Percentiles rank a stretch among this genome's conserved stretches.
Conservation (phyloP, 92 coral and sea anemone species). For the Isaurus tuberculatus region DNA sequence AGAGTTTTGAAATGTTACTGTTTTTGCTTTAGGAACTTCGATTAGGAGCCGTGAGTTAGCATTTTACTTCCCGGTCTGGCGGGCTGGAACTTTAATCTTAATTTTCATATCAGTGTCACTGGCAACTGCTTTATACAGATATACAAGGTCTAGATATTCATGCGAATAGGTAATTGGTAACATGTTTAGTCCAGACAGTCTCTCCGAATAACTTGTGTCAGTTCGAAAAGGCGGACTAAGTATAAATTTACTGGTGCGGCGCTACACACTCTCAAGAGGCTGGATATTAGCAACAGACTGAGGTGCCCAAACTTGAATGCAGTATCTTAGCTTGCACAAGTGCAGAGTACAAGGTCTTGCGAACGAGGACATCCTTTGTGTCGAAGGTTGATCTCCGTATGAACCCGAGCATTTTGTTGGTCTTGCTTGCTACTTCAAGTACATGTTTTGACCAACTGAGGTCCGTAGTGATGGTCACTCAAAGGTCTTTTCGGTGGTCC, state of each 20-base stretch:
- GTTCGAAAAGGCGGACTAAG: constrained; percentile 18
- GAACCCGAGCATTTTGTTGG: too few relatives aligned
- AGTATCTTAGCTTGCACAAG: background rate
- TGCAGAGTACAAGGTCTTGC: constrained; percentile 15
- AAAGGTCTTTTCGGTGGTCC: background rate
- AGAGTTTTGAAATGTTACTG: too few relatives aligned
- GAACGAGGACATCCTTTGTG: constrained; percentile 23
- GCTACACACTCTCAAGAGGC: constrained; percentile 1
- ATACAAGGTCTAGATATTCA: background rate
- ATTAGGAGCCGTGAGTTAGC: too few relatives aligned
- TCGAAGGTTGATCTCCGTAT: constrained; percentile 15
- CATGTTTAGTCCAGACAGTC: constrained; percentile 20
- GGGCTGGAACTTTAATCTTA: too few relatives aligned
- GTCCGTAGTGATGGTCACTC: constrained; percentile 5
- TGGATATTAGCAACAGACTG: constrained; percentile 25
- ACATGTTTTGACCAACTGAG: background rate
- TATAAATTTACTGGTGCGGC: background rate
- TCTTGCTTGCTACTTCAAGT: background rate
- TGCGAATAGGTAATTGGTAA: constrained; percentile 13
- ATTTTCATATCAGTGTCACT: background rate
- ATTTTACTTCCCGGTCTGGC: too few relatives aligned
- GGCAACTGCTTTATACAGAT: background rate
- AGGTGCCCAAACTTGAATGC: constrained; percentile 13
- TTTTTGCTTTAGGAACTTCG: too few relatives aligned
- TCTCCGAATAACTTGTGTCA: constrained; percentile 8